A percentile compares a stretch with the other conserved stretches of the same genome.
Conservation (phyloP, 2,113 vertebrate species). For the Copsychus sechellarum region DNA sequence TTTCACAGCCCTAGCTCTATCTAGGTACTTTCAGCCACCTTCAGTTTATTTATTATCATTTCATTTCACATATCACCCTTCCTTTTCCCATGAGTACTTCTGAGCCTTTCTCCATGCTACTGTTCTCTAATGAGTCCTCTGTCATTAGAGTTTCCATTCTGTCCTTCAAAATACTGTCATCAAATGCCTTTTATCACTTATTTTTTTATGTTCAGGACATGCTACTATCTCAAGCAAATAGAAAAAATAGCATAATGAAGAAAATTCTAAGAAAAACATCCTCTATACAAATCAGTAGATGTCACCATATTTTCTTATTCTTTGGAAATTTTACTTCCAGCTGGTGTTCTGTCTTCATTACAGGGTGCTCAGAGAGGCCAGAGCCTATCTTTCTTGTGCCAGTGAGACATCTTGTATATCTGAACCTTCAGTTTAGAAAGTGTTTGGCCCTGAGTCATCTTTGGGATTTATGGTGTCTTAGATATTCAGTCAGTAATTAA, state of each 20-base stretch:
- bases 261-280: background rate
- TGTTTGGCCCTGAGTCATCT: background rate
- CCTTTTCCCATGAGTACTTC: background rate
- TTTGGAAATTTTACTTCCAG: background rate
- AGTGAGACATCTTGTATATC: background rate
- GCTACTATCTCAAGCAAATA: background rate
- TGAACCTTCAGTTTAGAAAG: background rate
- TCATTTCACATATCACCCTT: background rate
- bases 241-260: slow-evolving; percentile 4
- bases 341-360: background rate
- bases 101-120: background rate
- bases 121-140: background rate
- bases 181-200: background rate
- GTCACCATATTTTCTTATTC: background rate
- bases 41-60: background rate
- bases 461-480: background rate
- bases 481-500: background rate
- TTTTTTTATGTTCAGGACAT: background rate
- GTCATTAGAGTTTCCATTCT: background rate
- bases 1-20: background rate
- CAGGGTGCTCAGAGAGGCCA: background rate
- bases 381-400: background rate
- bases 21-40: background rate
- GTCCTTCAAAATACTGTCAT: background rate
- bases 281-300: background rate